Evolutionary conservation across 2,797 vertebrate genomes (phyloP).

Genomic region (Podarcis siculus): DNA sequence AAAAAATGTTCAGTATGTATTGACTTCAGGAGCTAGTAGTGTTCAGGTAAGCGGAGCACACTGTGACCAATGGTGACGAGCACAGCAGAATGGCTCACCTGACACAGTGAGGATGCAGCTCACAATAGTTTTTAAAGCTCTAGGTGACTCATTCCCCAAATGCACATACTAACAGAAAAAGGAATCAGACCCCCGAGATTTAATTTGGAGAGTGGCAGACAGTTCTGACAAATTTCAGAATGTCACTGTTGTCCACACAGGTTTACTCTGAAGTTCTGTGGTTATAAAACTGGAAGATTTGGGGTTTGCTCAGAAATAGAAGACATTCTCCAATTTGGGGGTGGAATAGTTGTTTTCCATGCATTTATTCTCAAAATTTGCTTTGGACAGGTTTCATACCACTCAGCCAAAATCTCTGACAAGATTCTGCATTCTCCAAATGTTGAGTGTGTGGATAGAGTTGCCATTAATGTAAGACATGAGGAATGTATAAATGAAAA

Average conservation of each 20-base stretch:
- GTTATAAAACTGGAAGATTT: background rate
- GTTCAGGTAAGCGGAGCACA: background rate
- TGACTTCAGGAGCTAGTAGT: background rate
- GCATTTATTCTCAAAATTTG: background rate
- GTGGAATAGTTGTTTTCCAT: background rate
- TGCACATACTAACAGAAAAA: background rate
- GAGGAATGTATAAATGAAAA: background rate
- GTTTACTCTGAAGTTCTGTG: background rate
- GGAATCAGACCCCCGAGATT: background rate
- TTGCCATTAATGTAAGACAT: background rate
- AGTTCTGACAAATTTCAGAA: background rate
- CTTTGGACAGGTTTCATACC: background rate
- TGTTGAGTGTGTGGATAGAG: background rate
- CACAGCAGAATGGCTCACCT: no score
- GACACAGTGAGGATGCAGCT: no score
- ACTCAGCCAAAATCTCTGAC: background rate
- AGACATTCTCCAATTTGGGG: background rate
- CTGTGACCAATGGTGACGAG: no score
- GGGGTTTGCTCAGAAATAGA: background rate
- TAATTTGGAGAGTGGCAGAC: background rate
- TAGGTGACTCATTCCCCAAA: no score
- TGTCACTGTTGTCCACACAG: background rate
- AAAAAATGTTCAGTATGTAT: background rate
- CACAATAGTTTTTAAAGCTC: no score
- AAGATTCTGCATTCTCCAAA: background rate